phyloP scores from a whole-genome alignment of 2,113 vertebrate genomes.

The Oryzias celebensis region DNA sequence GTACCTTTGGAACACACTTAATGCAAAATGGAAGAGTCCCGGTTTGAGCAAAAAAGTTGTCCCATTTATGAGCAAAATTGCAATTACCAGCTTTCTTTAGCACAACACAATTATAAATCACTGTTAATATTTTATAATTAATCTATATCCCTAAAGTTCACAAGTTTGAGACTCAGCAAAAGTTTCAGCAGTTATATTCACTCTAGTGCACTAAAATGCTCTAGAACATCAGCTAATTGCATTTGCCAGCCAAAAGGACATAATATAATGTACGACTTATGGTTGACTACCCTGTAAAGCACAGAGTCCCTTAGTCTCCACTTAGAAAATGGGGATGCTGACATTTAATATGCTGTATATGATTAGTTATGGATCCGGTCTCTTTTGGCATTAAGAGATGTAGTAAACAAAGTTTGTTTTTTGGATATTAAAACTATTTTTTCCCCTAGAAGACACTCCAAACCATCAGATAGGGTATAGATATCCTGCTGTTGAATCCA shows the following conservation, averaged over 20 bases:
- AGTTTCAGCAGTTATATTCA: slow-evolving; percentile 46
- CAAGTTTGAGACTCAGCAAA: slow-evolving; percentile 21
- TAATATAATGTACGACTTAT: slow-evolving; percentile 64
- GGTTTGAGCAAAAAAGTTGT: too few relatives aligned
- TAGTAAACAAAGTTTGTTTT: slow-evolving; percentile 3
- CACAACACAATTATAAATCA: background rate
- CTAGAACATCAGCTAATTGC: slow-evolving; percentile 62
- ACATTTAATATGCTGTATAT: slow-evolving; percentile 64
- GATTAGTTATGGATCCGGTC: slow-evolving; percentile 55
- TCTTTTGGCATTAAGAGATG: slow-evolving; percentile 24
- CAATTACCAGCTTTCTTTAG: too few relatives aligned
- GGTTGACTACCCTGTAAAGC: slow-evolving; percentile 47
- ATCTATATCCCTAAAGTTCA: background rate
- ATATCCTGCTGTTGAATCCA: too few relatives aligned
- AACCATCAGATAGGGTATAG: too few relatives aligned
- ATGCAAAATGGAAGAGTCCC: too few relatives aligned
- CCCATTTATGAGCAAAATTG: too few relatives aligned
- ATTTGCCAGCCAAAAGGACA: slow-evolving; percentile 66
- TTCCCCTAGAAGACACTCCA: too few relatives aligned
- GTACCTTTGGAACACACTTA: too few relatives aligned
- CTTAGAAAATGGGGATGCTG: slow-evolving; percentile 54
- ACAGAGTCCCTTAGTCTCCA: slow-evolving; percentile 37
- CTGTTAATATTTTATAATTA: background rate
- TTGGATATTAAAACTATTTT: slow-evolving; percentile 17
- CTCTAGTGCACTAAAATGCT: slow-evolving; percentile 46